Conservation (phyloP, 2,888 invertebrate genomes). For the Lithophane ornitopus region DNA sequence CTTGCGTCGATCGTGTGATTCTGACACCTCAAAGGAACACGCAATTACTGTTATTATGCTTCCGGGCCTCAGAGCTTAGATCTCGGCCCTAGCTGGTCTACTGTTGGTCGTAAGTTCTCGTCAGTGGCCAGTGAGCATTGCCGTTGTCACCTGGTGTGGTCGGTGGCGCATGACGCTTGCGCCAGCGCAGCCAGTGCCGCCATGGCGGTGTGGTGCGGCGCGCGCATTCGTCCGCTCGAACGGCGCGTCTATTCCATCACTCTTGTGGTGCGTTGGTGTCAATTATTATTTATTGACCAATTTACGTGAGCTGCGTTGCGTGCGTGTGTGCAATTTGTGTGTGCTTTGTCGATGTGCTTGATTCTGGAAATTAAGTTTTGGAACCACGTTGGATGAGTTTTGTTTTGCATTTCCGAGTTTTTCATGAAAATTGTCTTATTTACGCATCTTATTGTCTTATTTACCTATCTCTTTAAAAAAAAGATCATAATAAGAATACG, state of each 20-base stretch:
- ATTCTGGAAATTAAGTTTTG: slow-evolving; percentile 24
- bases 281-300: slow-evolving; percentile 47
- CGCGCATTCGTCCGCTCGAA: slow-evolving; percentile 87
- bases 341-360: slow-evolving; percentile 47
- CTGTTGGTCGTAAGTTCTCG: slow-evolving; percentile 35
- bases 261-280: slow-evolving; percentile 83
- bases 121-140: slow-evolving; percentile 40
- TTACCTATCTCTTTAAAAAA: too few species aligned
- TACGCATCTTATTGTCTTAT: too few species aligned
- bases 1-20: slow-evolving; percentile 16
- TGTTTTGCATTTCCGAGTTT: slow-evolving; percentile 10
- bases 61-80: slow-evolving; percentile 33
- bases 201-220: slow-evolving; percentile 90
- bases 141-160: slow-evolving; percentile 67
- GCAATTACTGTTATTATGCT: slow-evolving; percentile 38
- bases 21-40: slow-evolving; percentile 29
- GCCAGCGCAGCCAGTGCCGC: slow-evolving; percentile 82
- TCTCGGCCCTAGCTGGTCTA: slow-evolving; percentile 54
- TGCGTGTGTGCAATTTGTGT: slow-evolving; percentile 58
- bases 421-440: not conserved
- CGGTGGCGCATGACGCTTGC: slow-evolving; percentile 72
- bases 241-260: slow-evolving; percentile 88
- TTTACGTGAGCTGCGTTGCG: slow-evolving; percentile 43
- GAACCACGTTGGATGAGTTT: slow-evolving; percentile 4
- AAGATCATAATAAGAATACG: not conserved